Base-by-base conservation (phyloP, 2,797 vertebrate genomes). In the Buphagus erythrorhynchus region DNA sequence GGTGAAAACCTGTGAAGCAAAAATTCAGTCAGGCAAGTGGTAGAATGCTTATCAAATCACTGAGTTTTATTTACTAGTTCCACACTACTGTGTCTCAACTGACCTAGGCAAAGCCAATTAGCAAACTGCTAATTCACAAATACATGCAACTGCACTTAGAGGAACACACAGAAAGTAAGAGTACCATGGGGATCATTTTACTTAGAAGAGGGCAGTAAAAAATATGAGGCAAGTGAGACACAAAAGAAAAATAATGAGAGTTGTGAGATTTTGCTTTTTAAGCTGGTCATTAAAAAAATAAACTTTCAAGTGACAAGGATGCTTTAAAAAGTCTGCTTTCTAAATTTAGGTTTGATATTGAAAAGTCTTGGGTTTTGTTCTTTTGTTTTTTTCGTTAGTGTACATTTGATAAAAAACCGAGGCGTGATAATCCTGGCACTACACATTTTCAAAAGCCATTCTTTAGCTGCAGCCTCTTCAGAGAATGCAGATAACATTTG, bases 291-390 rank as follows among this genome's bases (percentile, higher is more conserved):
- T 76, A 75, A 94, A 92, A 94, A 94, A 77, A 85, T 10, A 36
- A 66, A 69, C 51, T 74, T 93, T 88, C 49, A 86, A 88, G 19
- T 61, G 59, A 78, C 55, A 86, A 59, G 45, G 63, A 90, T 85
- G 35, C 58, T 76, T 92, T 89, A 55, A 89, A 65, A 94, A 71
- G 58, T 61, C 61, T 3, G 9, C 65, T 91, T 96, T 85, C 93
- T 93, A 93, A 93, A 92, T 89, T 90, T 92, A 93, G 79, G 92
- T 88, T 93, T 36, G 48, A 93, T 94, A 93, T 88, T 85, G 67
- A 88, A 91, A 85, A 93, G 73, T 65, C 68, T 90, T 49, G 46
- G 9, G 31, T 43, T 88, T 83, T 88, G 49, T 84, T 95, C 89
- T 69, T 91, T 77, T 87, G 51, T 2, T 58, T 58, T 42, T 86